Conservation (phyloP, 1,140 invertebrate genomes). For the Lethrus apterus region DNA sequence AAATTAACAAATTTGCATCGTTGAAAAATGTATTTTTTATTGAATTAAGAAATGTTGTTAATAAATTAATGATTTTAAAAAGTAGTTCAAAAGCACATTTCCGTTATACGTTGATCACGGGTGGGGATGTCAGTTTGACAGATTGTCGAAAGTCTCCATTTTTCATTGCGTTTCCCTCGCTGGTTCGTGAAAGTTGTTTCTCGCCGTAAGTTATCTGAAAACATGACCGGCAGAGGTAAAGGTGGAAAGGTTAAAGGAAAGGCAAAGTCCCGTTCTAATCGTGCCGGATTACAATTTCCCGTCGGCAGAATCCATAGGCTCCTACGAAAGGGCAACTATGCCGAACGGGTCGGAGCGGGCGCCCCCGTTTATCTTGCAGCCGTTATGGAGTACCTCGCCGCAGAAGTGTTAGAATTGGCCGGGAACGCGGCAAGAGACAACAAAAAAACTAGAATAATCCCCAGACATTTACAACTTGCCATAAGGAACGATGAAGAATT, state of each 20-base stretch:
- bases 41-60: slow-evolving; percentile 1
- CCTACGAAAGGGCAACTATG: slow-evolving; percentile 61
- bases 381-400: slow-evolving; percentile 51
- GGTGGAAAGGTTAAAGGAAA: slow-evolving; percentile 57
- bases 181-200: neutral
- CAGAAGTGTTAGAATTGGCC: slow-evolving; percentile 69
- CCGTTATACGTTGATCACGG: too few relatives aligned
- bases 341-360: slow-evolving; percentile 58
- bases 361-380: slow-evolving; percentile 65
- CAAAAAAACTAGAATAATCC: slow-evolving; percentile 61
- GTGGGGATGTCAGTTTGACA: too few relatives aligned
- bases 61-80: too few relatives aligned
- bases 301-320: slow-evolving; percentile 64
- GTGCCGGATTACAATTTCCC: slow-evolving; percentile 62
- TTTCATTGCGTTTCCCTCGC: slow-evolving; percentile 3
- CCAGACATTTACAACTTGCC: slow-evolving; percentile 71
- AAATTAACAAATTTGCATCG: too few relatives aligned
- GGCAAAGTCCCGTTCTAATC: slow-evolving; percentile 52
- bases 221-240: slow-evolving; percentile 53
- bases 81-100: too few relatives aligned
- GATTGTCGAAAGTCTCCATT: too few relatives aligned
- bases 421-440: slow-evolving; percentile 66
- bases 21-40: neutral
- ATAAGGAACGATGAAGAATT: slow-evolving; percentile 80
- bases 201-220: neutral